Conservation (phyloP, 2,797 vertebrate genomes). For the Acrossocheilus wenchowensis region DNA sequence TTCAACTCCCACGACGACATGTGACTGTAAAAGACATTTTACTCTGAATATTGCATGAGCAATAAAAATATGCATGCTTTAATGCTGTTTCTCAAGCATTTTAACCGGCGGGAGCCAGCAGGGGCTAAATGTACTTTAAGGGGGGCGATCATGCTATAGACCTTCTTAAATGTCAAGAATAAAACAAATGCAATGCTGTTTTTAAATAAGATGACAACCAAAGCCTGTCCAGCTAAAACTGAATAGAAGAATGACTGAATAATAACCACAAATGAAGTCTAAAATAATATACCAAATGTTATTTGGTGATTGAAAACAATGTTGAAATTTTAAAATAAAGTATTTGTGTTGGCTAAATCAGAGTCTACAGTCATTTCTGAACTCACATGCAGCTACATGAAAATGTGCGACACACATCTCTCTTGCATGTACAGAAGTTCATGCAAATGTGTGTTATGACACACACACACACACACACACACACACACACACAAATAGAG, state of each 20-base stretch:
- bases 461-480: conserved; percentile 11
- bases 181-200: conserved; percentile 10
- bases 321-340: not conserved
- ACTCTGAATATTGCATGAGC: conserved; percentile 46
- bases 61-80: conserved; percentile 46
- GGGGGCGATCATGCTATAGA: conserved; percentile 4
- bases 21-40: conserved; percentile 6
- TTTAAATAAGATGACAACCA: not conserved
- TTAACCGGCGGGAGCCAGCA: not conserved
- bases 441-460: conserved; percentile 26
- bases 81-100: not conserved
- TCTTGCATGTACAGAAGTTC: not conserved
- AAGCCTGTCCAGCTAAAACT: conserved; percentile 13
- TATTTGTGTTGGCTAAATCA: not conserved
- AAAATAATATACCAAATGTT: too few relatives aligned
- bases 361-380: not conserved
- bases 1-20: conserved; percentile 7
- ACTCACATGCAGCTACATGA: not conserved
- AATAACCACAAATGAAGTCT: not conserved
- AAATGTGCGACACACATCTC: not conserved
- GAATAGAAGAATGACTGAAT: not conserved
- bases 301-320: not conserved
- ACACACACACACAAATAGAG: conserved; percentile 68
- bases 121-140: not conserved
- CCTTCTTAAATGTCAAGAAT: conserved; percentile 20